Evolutionary conservation across 2,888 invertebrate genomes (phyloP), one percentile per base, ranked within the genome.

Genomic region (Drosophila parthenogenetica): DNA sequence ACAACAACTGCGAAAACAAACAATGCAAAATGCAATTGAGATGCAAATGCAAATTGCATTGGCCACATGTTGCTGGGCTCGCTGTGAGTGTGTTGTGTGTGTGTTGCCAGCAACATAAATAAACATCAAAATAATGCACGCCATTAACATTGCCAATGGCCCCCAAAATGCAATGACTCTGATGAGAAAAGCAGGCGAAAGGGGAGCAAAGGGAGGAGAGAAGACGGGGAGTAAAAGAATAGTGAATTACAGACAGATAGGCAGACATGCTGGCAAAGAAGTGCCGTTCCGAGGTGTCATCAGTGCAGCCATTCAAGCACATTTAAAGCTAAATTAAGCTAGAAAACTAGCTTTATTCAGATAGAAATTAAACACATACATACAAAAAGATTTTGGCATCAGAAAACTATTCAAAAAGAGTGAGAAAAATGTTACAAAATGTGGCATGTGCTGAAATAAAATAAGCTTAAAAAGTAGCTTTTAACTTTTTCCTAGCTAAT

Each of bases 91-190:
- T 53, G 19, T 63, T 50, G 55, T 63, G 63, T 55, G 46, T 39
- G 22, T 65, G 62, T 54, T 78, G 87, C 67, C 71, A 79, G 77
- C 89, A 87, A 89, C 87, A 87, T 89, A 85, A 89, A 85, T 89
- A 85, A 84, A 89, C 84, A 85, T 87, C 70, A 84, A 89, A 87
- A 87, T 87, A 85, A 89, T 89, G 85, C 85, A 87, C 81, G 75
- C 87, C 81, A 87, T 87, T 89, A 87, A 75, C 85, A 89, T 87
- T 89, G 87, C 87, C 85, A 89, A 82, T 85, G 84, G 87, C 85
- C 85, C 81, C 85, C 81, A 84, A 84, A 84, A 79, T 54, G 71
- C 76, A 69, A 64, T 49, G 55, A 48, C 35, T 62, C 53, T 40
- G 59, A 29, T 32, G 73, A 7, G 59, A 51, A 39, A 40, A 13